A percentile compares a stretch with the other conserved stretches of the same genome.
Conservation (phyloP, 2,113 vertebrate species). For the Chrysochloris asiatica region DNA sequence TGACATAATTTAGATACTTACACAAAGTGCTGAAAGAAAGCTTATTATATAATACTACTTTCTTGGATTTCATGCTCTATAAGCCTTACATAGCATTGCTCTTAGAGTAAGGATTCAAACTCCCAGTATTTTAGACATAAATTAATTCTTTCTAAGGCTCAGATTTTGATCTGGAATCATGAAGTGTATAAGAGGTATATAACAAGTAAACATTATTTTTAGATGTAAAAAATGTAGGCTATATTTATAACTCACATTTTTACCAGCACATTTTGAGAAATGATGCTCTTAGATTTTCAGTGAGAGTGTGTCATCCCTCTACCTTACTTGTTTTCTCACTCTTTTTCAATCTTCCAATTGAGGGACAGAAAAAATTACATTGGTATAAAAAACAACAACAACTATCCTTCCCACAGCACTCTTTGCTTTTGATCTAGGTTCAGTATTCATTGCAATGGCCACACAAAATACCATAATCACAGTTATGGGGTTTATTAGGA, state of each 20-base stretch:
- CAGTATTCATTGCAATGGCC: no score
- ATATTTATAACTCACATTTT: not conserved
- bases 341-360: not conserved
- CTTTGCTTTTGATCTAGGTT: no score
- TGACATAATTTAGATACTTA: slow-evolving; percentile 48
- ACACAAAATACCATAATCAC: no score
- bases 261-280: slow-evolving; percentile 15
- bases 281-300: not conserved
- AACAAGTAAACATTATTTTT: slow-evolving; percentile 40
- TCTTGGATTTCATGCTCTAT: slow-evolving; percentile 51
- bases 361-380: not conserved
- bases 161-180: slow-evolving; percentile 15
- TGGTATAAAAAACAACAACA: no score
- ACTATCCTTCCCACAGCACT: no score
- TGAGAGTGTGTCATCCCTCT: not conserved
- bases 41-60: slow-evolving; percentile 30
- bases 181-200: not conserved
- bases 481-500: no score
- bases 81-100: slow-evolving; percentile 7
- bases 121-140: slow-evolving; percentile 6
- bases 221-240: not conserved
- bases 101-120: slow-evolving; percentile 46
- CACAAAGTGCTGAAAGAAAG: not conserved
- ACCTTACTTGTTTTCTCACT: not conserved
- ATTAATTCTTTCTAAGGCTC: slow-evolving; percentile 35